Conservation (phyloP, 2,888 invertebrate genomes). For the Notodonta dromedarius region DNA sequence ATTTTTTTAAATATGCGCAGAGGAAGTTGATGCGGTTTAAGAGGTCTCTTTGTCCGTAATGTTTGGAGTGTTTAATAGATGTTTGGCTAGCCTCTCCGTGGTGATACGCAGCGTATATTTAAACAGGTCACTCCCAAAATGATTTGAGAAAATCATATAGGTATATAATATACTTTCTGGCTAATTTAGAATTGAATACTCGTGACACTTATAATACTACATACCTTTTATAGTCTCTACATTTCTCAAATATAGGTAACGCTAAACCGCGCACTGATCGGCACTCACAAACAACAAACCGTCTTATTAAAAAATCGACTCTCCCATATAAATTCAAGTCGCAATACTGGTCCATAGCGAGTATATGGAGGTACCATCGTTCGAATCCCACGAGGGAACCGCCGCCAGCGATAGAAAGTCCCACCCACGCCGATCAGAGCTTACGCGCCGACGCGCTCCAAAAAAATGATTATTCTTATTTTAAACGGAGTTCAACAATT, state of each 20-base stretch:
- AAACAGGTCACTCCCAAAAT: neutral
- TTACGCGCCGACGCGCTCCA: conserved; percentile 45
- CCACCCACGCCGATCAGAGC: conserved; percentile 69
- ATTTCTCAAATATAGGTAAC: too few species aligned
- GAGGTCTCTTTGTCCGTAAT: conserved; percentile 36
- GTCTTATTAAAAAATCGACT: conserved; percentile 29
- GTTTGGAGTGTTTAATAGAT: conserved; percentile 18
- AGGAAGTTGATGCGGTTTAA: conserved; percentile 50
- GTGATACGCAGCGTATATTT: neutral
- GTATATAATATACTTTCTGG: too few species aligned
- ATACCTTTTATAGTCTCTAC: too few species aligned
- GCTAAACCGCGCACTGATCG: too few species aligned
- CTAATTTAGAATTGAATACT: too few species aligned
- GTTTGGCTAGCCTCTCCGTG: neutral
- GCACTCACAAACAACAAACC: conserved; percentile 10
- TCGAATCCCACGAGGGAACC: conserved; percentile 70
- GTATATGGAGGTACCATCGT: conserved; percentile 43
- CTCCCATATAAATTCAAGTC: conserved; percentile 44
- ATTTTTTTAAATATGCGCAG: conserved; percentile 62
- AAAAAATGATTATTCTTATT: conserved; percentile 63
- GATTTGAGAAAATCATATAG: conserved; percentile 2
- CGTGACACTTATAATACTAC: too few species aligned
- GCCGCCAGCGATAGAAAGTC: conserved; percentile 79
- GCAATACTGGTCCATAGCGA: conserved; percentile 34
- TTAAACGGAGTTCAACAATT: conserved; percentile 58